Base-by-base conservation (phyloP, 2,797 vertebrate species). In the Onychomys torridus region DNA sequence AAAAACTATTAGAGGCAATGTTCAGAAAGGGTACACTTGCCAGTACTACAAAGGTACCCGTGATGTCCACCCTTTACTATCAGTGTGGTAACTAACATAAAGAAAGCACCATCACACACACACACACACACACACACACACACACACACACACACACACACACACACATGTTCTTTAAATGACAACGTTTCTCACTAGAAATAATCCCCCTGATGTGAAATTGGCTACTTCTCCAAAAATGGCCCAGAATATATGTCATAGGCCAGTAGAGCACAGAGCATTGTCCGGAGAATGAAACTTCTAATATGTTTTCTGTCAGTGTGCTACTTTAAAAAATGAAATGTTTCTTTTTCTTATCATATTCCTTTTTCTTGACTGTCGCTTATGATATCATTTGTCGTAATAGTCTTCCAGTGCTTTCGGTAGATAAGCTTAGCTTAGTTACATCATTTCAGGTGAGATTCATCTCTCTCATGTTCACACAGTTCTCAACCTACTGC, bases 1-100 rank as follows among this genome's bases (percentile, higher is more conserved):
- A 69, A 85, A 71, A 76, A 10, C 25, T 8, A 4, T 92, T 40
- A 57, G 32, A 52, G 13, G 19, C 27, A 21, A 85, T 21, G 10
- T 85, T 92, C 85, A 94, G 9, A n/a, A 49, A 86, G 40, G 4
- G 49, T 37, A 65, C 78, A 63, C 86, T 96, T 87, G 93, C 21
- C 19, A 29, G 17, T 65, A 75, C 19, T 1, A 2, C 61, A 83
- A 23, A 0, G 14, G 14, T 34, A 34, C 40, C 52, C 46, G 57
- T 29, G 2, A 78, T 12, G 21, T 43, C 5, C 6, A 63, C 40
- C 34, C 40, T 75, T 67, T 78, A 25, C 1, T 85, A 40, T 37
- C 9, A 43, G 29, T 71, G 78, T 34, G 52, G 9, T n/a, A 77
- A 90, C 3, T 77, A 5, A 34, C 84, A 86, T 49, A 65, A 87